Evolutionary conservation across 2,797 vertebrate genomes (phyloP), one percentile per base, ranked within the genome.

Genomic region (Kryptolebias ocellatus): DNA sequence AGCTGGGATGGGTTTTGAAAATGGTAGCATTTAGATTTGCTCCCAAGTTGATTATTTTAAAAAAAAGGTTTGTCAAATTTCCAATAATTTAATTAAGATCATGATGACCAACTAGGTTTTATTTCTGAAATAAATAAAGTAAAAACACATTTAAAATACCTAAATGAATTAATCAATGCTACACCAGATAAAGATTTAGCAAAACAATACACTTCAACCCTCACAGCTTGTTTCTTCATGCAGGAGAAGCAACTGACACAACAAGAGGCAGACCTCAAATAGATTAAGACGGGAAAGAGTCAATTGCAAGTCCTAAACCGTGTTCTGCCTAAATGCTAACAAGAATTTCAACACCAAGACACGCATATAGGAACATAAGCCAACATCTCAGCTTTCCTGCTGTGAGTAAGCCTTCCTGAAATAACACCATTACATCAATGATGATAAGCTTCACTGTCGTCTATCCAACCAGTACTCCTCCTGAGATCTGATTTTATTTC

Each of bases 391-490:
- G 61, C 67, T 75, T 72, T 72, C 80, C 70, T 73, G 63, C 61
- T 77, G 74, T 75, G 75, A 87, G 79, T 82, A 74, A 72, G 69
- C 42, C 51, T 71, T 71, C 70, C 65, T 81, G 34, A 84, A 87
- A 86, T 81, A 85, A 78, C 61, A 67, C 72, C 60, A 86, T 87
- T 78, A 80, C 75, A 80, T 72, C 69, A 83, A 39, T 64, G 74
- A 80, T 68, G 81, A 83, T 61, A 74, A 54, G 61, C 73, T 54
- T 73, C 71, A 49, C 70, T 65, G 39, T 76, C 65, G 76, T 61
- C 60, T 54, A 57, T 37, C 28, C 64, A 55, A 62, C 12, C 54
- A 56, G 9, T 76, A 61, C 51, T 72, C 5, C 44, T 72, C 55
- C 34, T 20, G 44, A 67, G 67, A 37, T 64, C 70, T 71, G 67